phyloP scores from a whole-genome alignment of 2,797 vertebrate species.

The Gymnothorax reevesii region DNA sequence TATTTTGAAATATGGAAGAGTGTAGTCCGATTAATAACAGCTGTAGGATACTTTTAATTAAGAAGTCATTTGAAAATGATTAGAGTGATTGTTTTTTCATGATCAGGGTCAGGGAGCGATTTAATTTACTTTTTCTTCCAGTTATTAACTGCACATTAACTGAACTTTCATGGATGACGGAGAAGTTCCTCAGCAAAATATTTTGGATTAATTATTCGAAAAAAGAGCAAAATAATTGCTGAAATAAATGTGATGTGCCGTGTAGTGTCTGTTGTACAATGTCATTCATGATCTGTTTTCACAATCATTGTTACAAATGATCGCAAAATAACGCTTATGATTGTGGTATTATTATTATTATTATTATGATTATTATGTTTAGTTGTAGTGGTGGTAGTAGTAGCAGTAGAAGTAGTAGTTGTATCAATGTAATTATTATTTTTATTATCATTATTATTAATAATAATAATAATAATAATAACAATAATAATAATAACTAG shows the following conservation, averaged over 20 bases:
- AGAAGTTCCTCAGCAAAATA: background rate
- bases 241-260: background rate
- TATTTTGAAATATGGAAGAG: background rate
- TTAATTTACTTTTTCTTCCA: background rate
- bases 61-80: background rate
- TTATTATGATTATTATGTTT: background rate
- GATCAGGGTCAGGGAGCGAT: background rate
- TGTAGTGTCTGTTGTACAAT: too few relatives aligned
- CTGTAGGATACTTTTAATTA: background rate
- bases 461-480: too few relatives aligned
- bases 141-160: background rate
- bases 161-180: background rate
- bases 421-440: background rate
- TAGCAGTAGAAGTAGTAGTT: background rate
- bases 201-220: background rate
- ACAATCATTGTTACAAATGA: too few relatives aligned
- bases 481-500: too few relatives aligned
- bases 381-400: background rate
- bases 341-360: too few relatives aligned
- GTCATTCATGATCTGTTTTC: background rate
- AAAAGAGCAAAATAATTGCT: background rate
- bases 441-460: background rate
- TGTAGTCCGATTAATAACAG: background rate
- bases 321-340: too few relatives aligned
- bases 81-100: background rate